phyloP scores from a whole-genome alignment of 2,888 invertebrate species.

The Ceramica pisi region DNA sequence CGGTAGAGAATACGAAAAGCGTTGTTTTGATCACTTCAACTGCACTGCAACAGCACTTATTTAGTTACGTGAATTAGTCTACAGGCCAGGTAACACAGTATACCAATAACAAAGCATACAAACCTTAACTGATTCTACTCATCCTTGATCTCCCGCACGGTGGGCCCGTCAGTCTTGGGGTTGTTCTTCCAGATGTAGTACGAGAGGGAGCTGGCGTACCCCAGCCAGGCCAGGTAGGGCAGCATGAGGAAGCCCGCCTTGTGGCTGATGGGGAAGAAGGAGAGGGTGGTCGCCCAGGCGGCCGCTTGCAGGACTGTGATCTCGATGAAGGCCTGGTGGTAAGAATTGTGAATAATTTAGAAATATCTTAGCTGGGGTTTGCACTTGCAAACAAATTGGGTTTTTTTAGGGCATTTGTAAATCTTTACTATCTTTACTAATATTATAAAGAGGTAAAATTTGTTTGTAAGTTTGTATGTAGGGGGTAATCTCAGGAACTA shows the following conservation, averaged over 20 bases:
- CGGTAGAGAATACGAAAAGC: too few relatives aligned
- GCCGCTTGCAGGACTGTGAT: slow-evolving; percentile 81
- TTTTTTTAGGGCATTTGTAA: too few relatives aligned
- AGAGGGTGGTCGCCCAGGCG: slow-evolving; percentile 77
- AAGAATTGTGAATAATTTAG: not conserved
- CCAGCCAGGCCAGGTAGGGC: slow-evolving; percentile 85
- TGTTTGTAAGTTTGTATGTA: too few relatives aligned
- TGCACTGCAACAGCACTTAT: too few relatives aligned
- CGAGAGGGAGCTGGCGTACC: slow-evolving; percentile 79
- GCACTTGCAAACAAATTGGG: too few relatives aligned
- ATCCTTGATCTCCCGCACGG: slow-evolving; percentile 67
- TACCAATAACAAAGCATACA: not conserved
- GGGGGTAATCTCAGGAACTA: too few relatives aligned
- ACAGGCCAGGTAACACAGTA: too few relatives aligned
- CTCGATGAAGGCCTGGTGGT: slow-evolving; percentile 82
- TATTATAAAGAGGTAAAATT: too few relatives aligned
- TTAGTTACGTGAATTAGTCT: too few relatives aligned
- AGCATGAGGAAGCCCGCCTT: slow-evolving; percentile 79
- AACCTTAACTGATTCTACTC: slow-evolving; percentile 61
- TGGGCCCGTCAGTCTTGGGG: slow-evolving; percentile 68
- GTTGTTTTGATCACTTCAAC: too few relatives aligned
- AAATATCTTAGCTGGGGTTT: too few relatives aligned
- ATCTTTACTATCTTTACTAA: too few relatives aligned
- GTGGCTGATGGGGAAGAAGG: slow-evolving; percentile 77
- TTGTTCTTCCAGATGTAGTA: slow-evolving; percentile 87